Evolutionary conservation across 2,888 invertebrate species (phyloP).

Genomic region (Apodemia duryi): DNA sequence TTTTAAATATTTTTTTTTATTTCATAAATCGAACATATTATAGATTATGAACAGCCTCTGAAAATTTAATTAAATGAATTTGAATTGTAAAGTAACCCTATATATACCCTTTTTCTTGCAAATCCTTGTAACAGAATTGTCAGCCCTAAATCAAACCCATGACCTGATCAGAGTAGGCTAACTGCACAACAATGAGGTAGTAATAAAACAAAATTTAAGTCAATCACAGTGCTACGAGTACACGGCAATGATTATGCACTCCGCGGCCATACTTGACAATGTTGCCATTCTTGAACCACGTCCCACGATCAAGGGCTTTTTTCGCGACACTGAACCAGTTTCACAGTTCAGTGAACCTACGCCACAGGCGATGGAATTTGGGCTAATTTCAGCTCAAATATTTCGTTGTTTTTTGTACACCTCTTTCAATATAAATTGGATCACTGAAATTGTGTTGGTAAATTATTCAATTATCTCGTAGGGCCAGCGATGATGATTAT

Average conservation of each 20-base stretch:
- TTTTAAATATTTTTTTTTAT: too few relatives aligned
- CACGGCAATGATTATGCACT: conserved; percentile 11
- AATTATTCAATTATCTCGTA: conserved; percentile 11
- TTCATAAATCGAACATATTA: too few relatives aligned
- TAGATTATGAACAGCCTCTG: too few relatives aligned
- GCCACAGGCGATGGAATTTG: conserved; percentile 57
- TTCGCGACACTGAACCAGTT: conserved; percentile 64
- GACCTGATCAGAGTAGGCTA: background rate
- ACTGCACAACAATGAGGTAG: background rate
- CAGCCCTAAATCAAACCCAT: background rate
- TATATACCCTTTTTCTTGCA: too few relatives aligned
- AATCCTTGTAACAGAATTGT: background rate
- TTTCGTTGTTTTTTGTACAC: conserved; percentile 34
- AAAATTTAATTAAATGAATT: too few relatives aligned
- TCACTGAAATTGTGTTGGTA: conserved; percentile 10
- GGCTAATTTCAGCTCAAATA: conserved; percentile 66
- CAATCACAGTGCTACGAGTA: background rate
- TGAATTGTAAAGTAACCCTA: too few relatives aligned
- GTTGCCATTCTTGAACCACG: conserved; percentile 15
- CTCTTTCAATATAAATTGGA: conserved; percentile 15
- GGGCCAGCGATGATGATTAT: background rate
- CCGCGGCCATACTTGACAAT: conserved; percentile 14
- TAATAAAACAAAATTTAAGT: background rate
- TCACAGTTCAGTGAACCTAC: conserved; percentile 49
- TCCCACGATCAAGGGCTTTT: conserved; percentile 54